Evolutionary conservation across 2,888 invertebrate genomes (phyloP).

Genomic region (Pseudococcus viburni): DNA sequence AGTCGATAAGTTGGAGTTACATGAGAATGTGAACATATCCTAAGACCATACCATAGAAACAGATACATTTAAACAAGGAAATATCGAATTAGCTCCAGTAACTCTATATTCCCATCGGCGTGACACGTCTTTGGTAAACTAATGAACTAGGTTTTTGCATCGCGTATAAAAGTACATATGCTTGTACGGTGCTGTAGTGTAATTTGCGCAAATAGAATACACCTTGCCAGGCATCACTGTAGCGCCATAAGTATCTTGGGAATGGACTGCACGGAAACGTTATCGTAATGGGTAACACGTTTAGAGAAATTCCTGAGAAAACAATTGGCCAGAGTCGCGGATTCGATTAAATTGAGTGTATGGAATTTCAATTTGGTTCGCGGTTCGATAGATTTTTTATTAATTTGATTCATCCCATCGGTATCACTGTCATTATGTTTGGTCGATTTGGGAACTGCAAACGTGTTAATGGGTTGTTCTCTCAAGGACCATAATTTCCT

Average conservation of each 20-base stretch:
- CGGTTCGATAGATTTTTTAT: conserved; percentile 23
- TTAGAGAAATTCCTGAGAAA: background rate
- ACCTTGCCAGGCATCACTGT: background rate
- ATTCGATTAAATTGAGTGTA: conserved; percentile 17
- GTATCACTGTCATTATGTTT: too few relatives aligned
- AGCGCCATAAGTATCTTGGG: background rate
- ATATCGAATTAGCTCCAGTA: background rate
- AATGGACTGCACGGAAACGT: background rate
- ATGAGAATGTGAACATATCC: too few relatives aligned
- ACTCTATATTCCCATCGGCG: background rate
- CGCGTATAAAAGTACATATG: background rate
- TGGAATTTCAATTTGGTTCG: conserved; percentile 30
- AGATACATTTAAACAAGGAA: background rate
- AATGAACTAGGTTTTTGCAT: conserved; percentile 41
- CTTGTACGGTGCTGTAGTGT: background rate
- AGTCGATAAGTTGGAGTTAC: too few relatives aligned
- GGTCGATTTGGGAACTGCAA: too few relatives aligned
- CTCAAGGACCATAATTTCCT: too few relatives aligned
- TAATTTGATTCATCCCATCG: background rate
- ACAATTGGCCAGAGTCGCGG: background rate
- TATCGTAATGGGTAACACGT: background rate
- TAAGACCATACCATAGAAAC: too few relatives aligned
- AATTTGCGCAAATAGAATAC: background rate
- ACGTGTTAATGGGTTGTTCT: too few relatives aligned
- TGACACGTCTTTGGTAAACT: background rate